Conservation (phyloP, 2,113 vertebrate genomes). For the Craseonycteris thonglongyai region DNA sequence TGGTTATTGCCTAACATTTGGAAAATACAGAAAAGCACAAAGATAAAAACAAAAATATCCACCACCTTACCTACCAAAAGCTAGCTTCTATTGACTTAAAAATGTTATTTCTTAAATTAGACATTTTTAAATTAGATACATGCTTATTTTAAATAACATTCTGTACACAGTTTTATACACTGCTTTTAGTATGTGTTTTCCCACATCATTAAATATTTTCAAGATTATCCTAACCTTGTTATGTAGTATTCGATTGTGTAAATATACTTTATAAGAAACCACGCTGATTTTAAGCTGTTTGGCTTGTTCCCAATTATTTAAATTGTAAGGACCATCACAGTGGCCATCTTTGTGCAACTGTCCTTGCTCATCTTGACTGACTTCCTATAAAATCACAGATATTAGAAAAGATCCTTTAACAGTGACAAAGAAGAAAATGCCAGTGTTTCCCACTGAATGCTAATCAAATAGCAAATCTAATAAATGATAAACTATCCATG, state of each 20-base stretch:
- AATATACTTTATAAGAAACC: not conserved
- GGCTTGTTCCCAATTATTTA: not conserved
- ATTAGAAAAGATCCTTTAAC: not conserved
- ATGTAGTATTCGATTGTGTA: not conserved
- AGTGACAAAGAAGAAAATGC: slow-evolving; percentile 4
- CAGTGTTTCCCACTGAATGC: not conserved
- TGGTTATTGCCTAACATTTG: not conserved
- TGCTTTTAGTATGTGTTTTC: not conserved
- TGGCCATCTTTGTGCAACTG: not conserved
- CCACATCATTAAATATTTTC: slow-evolving; percentile 17
- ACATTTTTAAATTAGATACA: not conserved
- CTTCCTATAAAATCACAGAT: not conserved
- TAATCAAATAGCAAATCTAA: slow-evolving; percentile 1
- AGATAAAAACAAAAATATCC: not conserved
- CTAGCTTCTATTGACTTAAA: not conserved
- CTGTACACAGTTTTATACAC: not conserved
- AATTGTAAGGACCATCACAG: not conserved
- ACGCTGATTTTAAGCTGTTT: not conserved
- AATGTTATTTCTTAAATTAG: not conserved
- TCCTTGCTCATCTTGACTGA: not conserved
- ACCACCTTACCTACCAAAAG: not conserved
- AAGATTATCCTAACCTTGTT: not conserved
- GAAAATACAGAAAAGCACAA: not conserved
- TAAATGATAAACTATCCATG: not conserved
- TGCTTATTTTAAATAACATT: not conserved